Conservation (phyloP, 2,888 invertebrate genomes). For the Oegoconia quadripuncta region DNA sequence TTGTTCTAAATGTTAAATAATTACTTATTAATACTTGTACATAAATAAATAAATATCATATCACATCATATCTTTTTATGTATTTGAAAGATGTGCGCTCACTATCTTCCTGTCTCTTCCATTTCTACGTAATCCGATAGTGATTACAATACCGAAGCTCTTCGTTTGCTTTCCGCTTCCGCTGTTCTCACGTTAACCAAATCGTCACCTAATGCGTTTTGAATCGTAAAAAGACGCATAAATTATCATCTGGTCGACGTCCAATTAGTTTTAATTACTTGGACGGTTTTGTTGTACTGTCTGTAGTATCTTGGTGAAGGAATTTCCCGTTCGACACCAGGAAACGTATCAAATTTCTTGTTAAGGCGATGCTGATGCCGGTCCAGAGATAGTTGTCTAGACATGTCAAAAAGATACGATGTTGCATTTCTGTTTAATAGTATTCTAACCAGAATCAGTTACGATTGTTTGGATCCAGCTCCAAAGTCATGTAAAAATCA, state of each 20-base stretch:
- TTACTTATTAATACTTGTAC: no score
- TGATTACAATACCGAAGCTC: no score
- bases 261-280: constrained; percentile 59
- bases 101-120: no score
- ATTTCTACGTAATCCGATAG: no score
- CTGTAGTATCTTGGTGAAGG: constrained; percentile 3
- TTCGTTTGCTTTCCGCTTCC: constrained; percentile 3
- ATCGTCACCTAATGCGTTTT: constrained; percentile 3
- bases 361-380: constrained; percentile 8
- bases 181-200: background rate
- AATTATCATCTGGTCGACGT: constrained; percentile 33
- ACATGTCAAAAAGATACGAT: no score
- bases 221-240: constrained; percentile 35
- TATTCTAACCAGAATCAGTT: constrained; percentile 77
- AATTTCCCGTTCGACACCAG: constrained; percentile 4
- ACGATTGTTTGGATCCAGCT: constrained; percentile 83
- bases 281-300: constrained; percentile 12
- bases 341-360: constrained; percentile 10
- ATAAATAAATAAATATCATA: no score
- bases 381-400: no score
- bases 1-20: no score
- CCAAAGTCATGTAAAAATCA: constrained; percentile 99
- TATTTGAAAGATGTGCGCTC: no score
- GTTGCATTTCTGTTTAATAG: no score
- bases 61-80: no score